A percentile compares a stretch with the other conserved stretches of the same genome.
Conservation (phyloP, 2,113 vertebrate genomes). For the Rostratula benghalensis region DNA sequence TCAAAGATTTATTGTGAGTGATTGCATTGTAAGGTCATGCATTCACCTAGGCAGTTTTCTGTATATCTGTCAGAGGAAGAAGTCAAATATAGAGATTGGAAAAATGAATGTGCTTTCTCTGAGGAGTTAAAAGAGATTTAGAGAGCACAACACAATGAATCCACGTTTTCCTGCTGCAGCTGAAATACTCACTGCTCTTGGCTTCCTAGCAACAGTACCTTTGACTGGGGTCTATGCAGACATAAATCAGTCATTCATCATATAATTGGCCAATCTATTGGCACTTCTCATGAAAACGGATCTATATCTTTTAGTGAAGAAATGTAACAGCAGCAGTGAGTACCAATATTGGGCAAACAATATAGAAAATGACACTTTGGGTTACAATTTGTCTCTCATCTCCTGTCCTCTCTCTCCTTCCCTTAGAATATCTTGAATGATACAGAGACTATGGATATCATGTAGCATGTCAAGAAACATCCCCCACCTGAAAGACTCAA, state of each 20-base stretch:
- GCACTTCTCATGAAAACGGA: neutral
- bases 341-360: neutral
- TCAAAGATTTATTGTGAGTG: neutral
- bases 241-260: neutral
- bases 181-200: constrained; percentile 1
- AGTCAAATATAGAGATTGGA: neutral
- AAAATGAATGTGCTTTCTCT: neutral
- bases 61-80: neutral
- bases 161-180: neutral
- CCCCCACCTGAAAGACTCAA: neutral
- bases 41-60: neutral
- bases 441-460: neutral
- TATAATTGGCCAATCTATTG: neutral
- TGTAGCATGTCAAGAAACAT: neutral
- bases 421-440: neutral
- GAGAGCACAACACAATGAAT: neutral
- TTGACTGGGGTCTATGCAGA: neutral
- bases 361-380: neutral
- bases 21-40: neutral
- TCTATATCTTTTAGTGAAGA: neutral
- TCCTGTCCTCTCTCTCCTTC: neutral
- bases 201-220: constrained; percentile 55
- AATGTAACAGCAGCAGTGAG: neutral
- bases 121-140: neutral
- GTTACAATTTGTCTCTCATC: neutral